Conservation (phyloP, 2,113 vertebrate species). For the Pteronura brasiliensis region DNA sequence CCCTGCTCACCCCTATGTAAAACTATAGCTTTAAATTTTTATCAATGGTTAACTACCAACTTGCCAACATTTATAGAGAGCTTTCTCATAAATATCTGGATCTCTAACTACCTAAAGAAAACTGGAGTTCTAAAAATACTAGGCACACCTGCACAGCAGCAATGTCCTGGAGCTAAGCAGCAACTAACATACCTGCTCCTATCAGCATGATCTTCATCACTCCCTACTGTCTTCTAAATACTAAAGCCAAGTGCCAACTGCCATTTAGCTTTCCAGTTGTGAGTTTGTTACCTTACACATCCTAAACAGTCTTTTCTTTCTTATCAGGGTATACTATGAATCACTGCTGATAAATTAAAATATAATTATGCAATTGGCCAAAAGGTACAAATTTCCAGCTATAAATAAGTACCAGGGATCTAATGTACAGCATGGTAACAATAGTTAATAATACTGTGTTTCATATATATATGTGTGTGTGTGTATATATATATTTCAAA, state of each 20-base stretch:
- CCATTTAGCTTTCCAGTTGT: not conserved
- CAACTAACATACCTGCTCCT: not conserved
- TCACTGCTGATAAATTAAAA: not conserved
- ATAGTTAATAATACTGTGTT: not conserved
- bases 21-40: not conserved
- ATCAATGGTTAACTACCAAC: not conserved
- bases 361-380: not conserved
- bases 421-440: not conserved
- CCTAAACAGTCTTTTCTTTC: not conserved
- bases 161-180: not conserved
- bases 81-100: not conserved
- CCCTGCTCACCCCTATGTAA: not conserved
- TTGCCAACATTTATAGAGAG: not conserved
- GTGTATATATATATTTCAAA: not conserved
- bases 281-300: not conserved
- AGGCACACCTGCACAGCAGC: not conserved
- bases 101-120: not conserved
- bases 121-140: not conserved
- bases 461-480: no score
- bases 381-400: not conserved
- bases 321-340: not conserved
- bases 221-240: not conserved
- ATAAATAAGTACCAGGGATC: not conserved
- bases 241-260: not conserved
- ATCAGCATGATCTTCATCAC: not conserved